phyloP scores from a whole-genome alignment of 2,113 vertebrate species.

The Gnathonemus longibarbis region DNA sequence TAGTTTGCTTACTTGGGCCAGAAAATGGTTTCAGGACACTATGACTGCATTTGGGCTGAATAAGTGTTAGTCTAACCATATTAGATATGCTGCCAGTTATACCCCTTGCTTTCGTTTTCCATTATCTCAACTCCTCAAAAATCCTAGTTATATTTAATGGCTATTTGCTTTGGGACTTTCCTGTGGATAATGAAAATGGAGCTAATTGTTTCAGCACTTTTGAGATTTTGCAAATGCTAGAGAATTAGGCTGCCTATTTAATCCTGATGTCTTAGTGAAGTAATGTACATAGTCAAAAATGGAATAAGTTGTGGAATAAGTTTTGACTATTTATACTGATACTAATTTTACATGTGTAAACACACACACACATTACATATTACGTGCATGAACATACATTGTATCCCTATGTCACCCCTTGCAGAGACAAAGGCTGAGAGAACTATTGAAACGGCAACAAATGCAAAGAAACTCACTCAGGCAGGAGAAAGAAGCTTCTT shows the following conservation, averaged over 20 bases:
- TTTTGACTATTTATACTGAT: not conserved
- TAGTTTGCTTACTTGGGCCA: not conserved
- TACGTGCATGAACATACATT: not conserved
- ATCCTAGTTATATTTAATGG: not conserved
- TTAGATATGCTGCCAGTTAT: not conserved
- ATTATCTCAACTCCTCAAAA: not conserved
- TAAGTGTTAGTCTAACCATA: not conserved
- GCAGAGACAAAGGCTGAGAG: slow-evolving; percentile 82
- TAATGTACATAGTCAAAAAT: not conserved
- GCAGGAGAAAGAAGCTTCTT: slow-evolving; percentile 83
- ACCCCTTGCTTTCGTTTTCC: not conserved
- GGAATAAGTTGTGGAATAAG: not conserved
- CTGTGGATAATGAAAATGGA: not conserved
- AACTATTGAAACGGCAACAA: slow-evolving; percentile 90
- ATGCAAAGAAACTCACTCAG: slow-evolving; percentile 83
- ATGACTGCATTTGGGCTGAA: not conserved
- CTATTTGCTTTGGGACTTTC: not conserved
- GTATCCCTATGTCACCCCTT: not conserved
- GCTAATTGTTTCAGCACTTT: not conserved
- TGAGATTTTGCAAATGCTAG: not conserved
- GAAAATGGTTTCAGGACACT: not conserved
- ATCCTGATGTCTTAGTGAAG: not conserved
- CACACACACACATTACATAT: not conserved
- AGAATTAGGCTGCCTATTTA: not conserved
- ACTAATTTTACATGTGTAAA: not conserved